phyloP scores from a whole-genome alignment of 2,113 vertebrate genomes.

The Anguilla rostrata region DNA sequence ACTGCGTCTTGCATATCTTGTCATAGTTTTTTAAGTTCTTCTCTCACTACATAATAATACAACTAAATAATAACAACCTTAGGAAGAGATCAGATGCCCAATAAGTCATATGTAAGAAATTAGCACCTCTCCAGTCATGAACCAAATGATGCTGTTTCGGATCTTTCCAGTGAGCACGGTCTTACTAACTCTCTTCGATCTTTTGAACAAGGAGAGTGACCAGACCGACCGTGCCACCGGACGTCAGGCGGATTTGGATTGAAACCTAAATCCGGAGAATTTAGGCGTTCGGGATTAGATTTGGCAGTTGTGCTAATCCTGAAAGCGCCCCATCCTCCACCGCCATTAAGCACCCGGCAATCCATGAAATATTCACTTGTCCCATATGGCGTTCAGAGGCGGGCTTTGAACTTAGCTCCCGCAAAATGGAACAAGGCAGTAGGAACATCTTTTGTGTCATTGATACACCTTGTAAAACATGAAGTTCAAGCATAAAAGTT shows the following conservation, averaged over 20 bases:
- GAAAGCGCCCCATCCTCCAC: background rate
- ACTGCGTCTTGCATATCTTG: background rate
- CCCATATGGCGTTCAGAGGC: too few relatives aligned
- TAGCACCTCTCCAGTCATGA: background rate
- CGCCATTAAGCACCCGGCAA: background rate
- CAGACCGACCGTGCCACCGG: background rate
- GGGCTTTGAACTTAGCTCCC: background rate
- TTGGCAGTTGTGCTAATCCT: background rate
- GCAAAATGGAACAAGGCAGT: background rate
- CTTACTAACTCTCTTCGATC: background rate
- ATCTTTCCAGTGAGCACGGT: background rate
- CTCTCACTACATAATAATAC: too few relatives aligned
- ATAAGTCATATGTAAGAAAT: too few relatives aligned
- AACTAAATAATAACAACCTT: too few relatives aligned
- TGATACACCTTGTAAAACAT: background rate
- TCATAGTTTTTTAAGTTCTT: background rate
- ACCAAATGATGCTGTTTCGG: background rate
- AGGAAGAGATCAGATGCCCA: too few relatives aligned
- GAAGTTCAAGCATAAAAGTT: background rate
- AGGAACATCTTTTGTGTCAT: background rate
- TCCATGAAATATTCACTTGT: background rate
- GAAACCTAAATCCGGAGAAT: background rate
- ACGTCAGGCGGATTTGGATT: background rate
- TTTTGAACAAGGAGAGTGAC: background rate
- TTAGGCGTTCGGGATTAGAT: background rate